A percentile compares a stretch with the other conserved stretches of the same genome.
Evolutionary conservation across 2,797 vertebrate species (phyloP).

Genomic region (Gymnothorax reevesii): DNA sequence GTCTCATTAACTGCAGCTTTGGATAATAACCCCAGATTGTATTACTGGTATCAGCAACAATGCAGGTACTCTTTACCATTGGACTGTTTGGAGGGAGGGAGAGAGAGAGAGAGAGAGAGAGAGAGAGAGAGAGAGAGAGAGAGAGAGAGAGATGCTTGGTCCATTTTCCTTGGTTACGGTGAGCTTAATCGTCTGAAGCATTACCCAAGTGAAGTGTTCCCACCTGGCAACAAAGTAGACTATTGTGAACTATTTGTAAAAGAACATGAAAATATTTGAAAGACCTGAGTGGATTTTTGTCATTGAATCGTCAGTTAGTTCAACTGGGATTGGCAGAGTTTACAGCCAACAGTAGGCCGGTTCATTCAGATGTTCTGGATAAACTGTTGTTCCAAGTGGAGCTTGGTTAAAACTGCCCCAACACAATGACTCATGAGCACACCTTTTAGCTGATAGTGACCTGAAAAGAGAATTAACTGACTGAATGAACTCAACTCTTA

Average conservation of each 20-base stretch:
- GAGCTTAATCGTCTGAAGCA: conserved; percentile 38
- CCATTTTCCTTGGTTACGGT: conserved; percentile 51
- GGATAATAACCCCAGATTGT: conserved; percentile 53
- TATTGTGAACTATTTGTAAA: conserved; percentile 40
- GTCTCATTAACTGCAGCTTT: conserved; percentile 59
- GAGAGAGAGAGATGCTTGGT: conserved; percentile 34
- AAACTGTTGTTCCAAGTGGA: background rate
- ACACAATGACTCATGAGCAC: conserved; percentile 3
- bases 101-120: too few relatives aligned
- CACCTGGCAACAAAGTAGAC: conserved; percentile 46
- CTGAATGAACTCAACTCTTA: background rate
- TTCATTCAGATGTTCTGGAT: conserved; percentile 19
- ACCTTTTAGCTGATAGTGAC: background rate
- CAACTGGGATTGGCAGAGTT: conserved; percentile 20
- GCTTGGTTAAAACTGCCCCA: conserved; percentile 1
- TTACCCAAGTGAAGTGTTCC: conserved; percentile 53
- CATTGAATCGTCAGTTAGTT: conserved; percentile 21
- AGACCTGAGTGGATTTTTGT: conserved; percentile 28
- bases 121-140: background rate
- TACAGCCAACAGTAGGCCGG: background rate
- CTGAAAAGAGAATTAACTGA: background rate
- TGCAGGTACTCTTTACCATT: conserved; percentile 38
- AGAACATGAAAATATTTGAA: conserved; percentile 32
- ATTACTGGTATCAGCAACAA: conserved; percentile 42
- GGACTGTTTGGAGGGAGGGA: conserved; percentile 26